Conservation (phyloP, 2,888 invertebrate genomes). For the Ochropacha duplaris region DNA sequence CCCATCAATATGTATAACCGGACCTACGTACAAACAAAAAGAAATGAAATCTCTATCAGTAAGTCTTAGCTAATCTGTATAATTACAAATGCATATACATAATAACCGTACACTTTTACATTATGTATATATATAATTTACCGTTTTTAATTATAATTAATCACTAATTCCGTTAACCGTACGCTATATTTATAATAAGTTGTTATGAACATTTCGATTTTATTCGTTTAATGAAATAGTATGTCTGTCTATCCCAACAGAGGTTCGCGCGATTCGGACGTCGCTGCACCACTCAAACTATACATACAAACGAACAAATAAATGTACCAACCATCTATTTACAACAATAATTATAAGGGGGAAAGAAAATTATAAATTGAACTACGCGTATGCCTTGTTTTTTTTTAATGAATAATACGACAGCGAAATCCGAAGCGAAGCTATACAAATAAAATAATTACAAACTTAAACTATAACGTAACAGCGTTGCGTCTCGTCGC, state of each 20-base stretch:
- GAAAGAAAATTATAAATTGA: constrained; percentile 37
- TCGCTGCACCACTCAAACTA: constrained; percentile 39
- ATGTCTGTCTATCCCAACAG: constrained; percentile 21
- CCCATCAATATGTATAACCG: constrained; percentile 38
- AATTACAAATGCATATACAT: constrained; percentile 82
- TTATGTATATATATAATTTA: constrained; percentile 60
- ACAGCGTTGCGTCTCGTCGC: constrained; percentile 8
- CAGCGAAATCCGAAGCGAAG: constrained; percentile 52
- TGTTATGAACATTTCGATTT: constrained; percentile 24
- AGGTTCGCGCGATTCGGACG: constrained; percentile 30
- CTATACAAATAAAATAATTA: constrained; percentile 36
- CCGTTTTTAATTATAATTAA: constrained; percentile 18
- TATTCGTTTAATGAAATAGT: constrained; percentile 15
- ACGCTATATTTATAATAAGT: constrained; percentile 47
- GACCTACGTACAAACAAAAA: constrained; percentile 62
- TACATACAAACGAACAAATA: constrained; percentile 37
- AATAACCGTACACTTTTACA: constrained; percentile 75
- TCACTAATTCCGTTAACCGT: constrained; percentile 31
- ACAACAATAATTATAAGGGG: constrained; percentile 32
- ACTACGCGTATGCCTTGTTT: constrained; percentile 53
- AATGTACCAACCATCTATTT: constrained; percentile 37
- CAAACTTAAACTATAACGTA: constrained; percentile 33
- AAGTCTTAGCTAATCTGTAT: constrained; percentile 74
- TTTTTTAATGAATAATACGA: constrained; percentile 35
- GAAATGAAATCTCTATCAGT: constrained; percentile 70